These are phyloP conservation scores for Cygnus olor DNA, from an alignment of 2,797 vertebrate genomes.

Conservation along the genomic window DNA sequence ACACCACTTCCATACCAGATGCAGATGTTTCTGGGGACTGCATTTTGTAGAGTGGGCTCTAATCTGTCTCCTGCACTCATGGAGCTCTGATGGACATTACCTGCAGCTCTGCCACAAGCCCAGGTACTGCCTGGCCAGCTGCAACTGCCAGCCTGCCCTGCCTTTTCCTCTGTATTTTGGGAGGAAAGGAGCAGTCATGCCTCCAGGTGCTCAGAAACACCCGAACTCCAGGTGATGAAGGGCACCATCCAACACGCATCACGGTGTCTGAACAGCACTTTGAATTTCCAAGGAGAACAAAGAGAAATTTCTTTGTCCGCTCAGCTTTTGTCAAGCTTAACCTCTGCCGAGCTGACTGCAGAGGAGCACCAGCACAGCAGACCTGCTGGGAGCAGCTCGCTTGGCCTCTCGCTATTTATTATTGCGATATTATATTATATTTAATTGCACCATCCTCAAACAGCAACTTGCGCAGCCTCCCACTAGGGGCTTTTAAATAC, in stretches of 20 bases:
- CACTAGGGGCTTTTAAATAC: constrained; percentile 55
- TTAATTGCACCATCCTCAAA: constrained; percentile 47
- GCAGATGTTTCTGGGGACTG: background rate
- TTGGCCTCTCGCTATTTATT: constrained; percentile 20
- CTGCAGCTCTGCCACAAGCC: background rate
- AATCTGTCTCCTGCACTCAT: fast-evolving
- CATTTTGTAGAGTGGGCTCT: background rate
- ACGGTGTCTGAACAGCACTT: background rate
- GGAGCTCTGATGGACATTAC: background rate
- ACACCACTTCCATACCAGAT: background rate
- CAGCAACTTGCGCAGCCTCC: constrained; percentile 43
- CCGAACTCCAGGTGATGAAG: background rate
- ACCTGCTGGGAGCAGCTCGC: background rate
- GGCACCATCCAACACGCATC: background rate
- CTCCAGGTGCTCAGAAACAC: background rate
- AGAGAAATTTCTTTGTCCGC: background rate
- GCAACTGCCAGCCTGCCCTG: background rate
- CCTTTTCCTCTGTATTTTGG: background rate
- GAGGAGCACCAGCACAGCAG: background rate
- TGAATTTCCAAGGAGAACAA: background rate
- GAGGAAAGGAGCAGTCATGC: background rate
- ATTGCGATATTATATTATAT: background rate
- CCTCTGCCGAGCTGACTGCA: background rate
- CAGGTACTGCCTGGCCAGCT: background rate
- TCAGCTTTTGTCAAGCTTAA: background rate